Percentiles rank a stretch among this genome's conserved stretches.
Evolutionary conservation across 2,888 invertebrate genomes (phyloP).

Genomic region (Leucophenga maculata): DNA sequence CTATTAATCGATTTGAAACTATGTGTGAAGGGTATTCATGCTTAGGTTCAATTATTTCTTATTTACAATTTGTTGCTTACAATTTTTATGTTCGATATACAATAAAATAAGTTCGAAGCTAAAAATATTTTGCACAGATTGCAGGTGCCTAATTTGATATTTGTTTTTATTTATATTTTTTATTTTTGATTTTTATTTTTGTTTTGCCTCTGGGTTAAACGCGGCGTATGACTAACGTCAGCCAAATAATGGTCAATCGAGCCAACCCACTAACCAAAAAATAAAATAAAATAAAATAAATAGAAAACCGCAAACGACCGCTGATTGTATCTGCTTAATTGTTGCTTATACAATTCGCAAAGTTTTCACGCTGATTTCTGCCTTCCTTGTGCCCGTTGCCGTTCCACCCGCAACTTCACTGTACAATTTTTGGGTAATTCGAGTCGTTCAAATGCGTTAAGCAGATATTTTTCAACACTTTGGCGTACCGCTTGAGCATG

Average conservation of each 20-base stretch:
- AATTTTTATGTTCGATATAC: too few relatives aligned
- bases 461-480: too few relatives aligned
- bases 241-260: conserved; percentile 7
- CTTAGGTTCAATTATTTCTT: too few relatives aligned
- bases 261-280: neutral
- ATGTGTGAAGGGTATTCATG: too few relatives aligned
- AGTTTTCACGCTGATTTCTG: neutral
- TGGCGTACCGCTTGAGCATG: too few relatives aligned
- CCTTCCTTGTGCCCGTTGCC: neutral
- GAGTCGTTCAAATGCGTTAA: too few relatives aligned
- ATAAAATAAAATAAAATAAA: too few relatives aligned
- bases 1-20: too few relatives aligned
- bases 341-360: conserved; percentile 14
- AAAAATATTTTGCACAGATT: neutral
- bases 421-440: neutral
- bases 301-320: neutral
- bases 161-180: too few relatives aligned
- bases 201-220: neutral
- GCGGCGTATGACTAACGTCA: conserved; percentile 8
- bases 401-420: neutral
- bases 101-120: too few relatives aligned
- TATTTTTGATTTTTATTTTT: too few relatives aligned
- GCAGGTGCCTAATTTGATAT: conserved; percentile 5
- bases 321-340: conserved; percentile 15
- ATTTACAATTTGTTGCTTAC: too few relatives aligned